Conservation (phyloP, 1,140 invertebrate genomes). For the Brachystomella parvula region DNA sequence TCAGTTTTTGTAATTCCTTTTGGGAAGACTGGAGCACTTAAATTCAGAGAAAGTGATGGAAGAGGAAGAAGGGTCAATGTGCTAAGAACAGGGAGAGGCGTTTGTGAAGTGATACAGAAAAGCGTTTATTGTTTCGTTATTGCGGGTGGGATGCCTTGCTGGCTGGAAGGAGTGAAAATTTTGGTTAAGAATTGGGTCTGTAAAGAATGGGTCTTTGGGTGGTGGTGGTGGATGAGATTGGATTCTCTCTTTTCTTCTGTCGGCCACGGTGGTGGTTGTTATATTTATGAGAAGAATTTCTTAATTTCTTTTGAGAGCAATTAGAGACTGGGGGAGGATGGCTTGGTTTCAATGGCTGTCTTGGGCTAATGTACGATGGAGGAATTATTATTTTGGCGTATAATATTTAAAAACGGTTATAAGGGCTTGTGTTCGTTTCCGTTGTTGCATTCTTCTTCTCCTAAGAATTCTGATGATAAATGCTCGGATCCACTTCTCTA, state of each 20-base stretch:
- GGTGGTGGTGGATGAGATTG: neutral
- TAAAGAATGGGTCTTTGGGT: neutral
- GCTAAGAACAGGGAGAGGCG: too few species aligned
- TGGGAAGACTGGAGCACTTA: too few species aligned
- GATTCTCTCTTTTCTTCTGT: neutral
- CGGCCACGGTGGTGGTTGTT: too few species aligned
- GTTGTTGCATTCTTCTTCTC: neutral
- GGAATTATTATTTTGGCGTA: constrained; percentile 11
- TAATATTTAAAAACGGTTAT: neutral
- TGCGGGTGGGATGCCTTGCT: neutral
- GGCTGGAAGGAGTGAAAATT: neutral
- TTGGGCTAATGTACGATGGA: neutral
- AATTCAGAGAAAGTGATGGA: too few species aligned
- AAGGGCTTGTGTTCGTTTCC: neutral
- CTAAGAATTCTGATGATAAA: neutral
- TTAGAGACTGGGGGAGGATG: neutral
- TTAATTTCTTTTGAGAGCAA: constrained; percentile 9
- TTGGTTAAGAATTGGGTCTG: neutral
- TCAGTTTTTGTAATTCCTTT: too few species aligned
- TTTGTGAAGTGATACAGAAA: too few species aligned
- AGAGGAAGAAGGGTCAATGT: too few species aligned
- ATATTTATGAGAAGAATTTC: neutral
- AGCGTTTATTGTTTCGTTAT: neutral
- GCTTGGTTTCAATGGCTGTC: too few species aligned
- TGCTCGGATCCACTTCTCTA: neutral